A percentile compares a stretch with the other conserved stretches of the same genome.
Evolutionary conservation across 2,888 invertebrate species (phyloP).

Genomic region (Sinohyriopsis cumingii): DNA sequence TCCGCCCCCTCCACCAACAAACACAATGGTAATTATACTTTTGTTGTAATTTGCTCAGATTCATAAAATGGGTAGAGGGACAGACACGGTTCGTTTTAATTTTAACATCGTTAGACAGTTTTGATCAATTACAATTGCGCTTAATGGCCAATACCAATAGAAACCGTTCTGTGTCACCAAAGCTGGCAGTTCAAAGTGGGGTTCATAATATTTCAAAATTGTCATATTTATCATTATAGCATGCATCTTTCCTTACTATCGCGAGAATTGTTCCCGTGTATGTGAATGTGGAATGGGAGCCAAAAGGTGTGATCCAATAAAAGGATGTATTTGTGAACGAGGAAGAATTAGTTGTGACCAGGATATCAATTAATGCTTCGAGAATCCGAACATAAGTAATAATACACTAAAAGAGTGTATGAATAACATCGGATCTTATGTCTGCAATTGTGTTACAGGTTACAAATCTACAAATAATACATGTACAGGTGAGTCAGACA

Average conservation of each 20-base stretch:
- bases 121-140: no score
- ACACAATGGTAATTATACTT: no score
- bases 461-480: neutral
- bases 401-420: conserved; percentile 3
- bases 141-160: no score
- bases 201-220: no score
- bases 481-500: no score
- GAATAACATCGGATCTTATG: conserved; percentile 13
- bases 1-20: no score
- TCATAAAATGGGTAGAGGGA: no score
- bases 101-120: no score
- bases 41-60: no score
- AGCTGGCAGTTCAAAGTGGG: no score
- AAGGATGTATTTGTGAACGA: conserved; percentile 7
- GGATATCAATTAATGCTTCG: conserved; percentile 24
- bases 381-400: conserved; percentile 10
- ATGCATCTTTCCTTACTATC: conserved; percentile 15
- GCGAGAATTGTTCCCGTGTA: conserved; percentile 14
- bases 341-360: conserved; percentile 22
- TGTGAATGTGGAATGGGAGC: conserved; percentile 17
- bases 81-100: no score
- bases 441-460: conserved; percentile 21
- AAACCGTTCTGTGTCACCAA: no score
- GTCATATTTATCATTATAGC: conserved; percentile 4
- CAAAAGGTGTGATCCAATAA: conserved; percentile 9